Conservation (phyloP, 2,888 invertebrate genomes). For the Acanthosepion pharaonis region DNA sequence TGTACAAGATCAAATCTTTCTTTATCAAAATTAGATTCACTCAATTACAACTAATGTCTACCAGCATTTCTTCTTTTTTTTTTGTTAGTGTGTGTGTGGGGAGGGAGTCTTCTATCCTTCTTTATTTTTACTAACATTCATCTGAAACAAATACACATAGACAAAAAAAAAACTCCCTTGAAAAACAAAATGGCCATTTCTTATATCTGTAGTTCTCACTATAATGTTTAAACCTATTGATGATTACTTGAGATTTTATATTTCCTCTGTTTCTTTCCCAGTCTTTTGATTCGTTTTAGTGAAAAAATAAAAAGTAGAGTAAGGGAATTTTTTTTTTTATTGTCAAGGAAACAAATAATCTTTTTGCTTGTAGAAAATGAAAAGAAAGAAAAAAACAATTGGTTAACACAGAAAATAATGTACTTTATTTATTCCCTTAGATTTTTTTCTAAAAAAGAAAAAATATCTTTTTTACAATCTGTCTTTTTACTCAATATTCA, state of each 20-base stretch:
- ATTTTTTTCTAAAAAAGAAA: background rate
- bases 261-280: background rate
- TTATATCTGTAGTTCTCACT: background rate
- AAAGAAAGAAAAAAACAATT: background rate
- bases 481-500: background rate
- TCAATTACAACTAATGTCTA: constrained; percentile 22
- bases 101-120: background rate
- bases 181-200: background rate
- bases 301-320: background rate
- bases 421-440: background rate
- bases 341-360: background rate
- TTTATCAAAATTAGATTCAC: constrained; percentile 33
- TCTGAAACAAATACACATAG: background rate
- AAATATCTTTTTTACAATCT: background rate
- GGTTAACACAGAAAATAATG: background rate
- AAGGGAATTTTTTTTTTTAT: background rate
- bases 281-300: background rate
- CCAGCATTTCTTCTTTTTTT: background rate
- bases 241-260: background rate
- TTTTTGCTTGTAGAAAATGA: background rate
- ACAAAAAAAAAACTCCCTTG: background rate
- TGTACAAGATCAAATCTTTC: constrained; percentile 33
- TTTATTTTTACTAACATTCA: background rate
- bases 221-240: background rate
- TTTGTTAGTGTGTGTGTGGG: background rate